These are phyloP conservation scores for Drosophila macrospina DNA, from an alignment of 2,888 invertebrate genomes.

Conservation along the genomic window DNA sequence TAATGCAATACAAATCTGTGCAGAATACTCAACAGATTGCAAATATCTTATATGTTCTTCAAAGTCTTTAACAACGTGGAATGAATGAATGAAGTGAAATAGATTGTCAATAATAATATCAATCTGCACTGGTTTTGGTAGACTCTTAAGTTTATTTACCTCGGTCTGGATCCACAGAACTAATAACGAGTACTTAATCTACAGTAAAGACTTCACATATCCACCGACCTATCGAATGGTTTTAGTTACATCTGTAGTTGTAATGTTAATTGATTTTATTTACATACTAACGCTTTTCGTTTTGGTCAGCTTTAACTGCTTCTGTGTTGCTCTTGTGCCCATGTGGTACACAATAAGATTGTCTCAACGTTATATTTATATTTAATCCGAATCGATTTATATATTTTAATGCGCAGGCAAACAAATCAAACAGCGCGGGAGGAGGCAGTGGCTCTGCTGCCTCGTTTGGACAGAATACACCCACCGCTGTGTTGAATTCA, in stretches of 20 bases:
- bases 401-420: constrained; percentile 49
- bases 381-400: constrained; percentile 4
- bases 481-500: constrained; percentile 76
- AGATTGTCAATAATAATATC: background rate
- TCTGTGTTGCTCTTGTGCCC: constrained; percentile 38
- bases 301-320: constrained; percentile 38
- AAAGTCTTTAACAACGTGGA: background rate
- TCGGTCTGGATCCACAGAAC: constrained; percentile 13
- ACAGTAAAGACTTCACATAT: constrained; percentile 13
- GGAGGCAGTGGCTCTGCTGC: constrained; percentile 55
- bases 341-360: background rate
- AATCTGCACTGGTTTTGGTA: constrained; percentile 54
- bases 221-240: constrained; percentile 18
- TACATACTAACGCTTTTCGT: constrained; percentile 65
- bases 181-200: constrained; percentile 10
- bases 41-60: too few species aligned
- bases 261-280: constrained; percentile 41
- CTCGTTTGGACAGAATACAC: constrained; percentile 78
- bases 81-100: background rate
- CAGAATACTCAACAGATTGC: too few species aligned
- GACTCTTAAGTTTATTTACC: constrained; percentile 13
- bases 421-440: constrained; percentile 56
- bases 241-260: constrained; percentile 40
- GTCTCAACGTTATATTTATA: background rate
- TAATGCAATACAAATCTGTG: constrained; percentile 1